Base-by-base conservation (phyloP, 1,140 invertebrate genomes). In the Trachelipus rathkii region DNA sequence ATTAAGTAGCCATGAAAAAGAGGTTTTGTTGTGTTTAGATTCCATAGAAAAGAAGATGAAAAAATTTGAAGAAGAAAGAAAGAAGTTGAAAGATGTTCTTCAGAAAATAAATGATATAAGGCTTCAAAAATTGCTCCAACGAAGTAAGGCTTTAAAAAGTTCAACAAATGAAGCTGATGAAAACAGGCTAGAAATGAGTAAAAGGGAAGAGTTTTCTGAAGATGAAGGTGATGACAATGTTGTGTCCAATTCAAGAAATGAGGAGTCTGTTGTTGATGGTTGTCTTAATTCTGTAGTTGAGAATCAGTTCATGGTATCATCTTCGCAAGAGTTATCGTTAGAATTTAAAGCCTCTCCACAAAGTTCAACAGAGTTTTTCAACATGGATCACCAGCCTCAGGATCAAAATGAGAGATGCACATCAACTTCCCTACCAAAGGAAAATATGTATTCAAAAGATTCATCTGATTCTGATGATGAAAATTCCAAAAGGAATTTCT, bases 1-100 rank as follows among this genome's bases (percentile, higher is more conserved):
- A 44, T 71, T 79, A 10, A 73, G 78, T 44, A 75, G 76, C 5
- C 74, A 79, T 19, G 78, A 79, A 45, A 73, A 45, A 66, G 78
- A 79, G 45, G 66, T 79, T 23, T 15, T 77, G 21, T 53, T 72
- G 3, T 75, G 76, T n/a, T 43, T 73, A 21, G 78, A 79, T 11
- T 68, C n/a, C 24, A 15, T 79, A 8, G 74, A 79, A 33, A 67
- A 71, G 19, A 75, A 79, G 24, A 70, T 76, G 13, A 71, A 74
- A 21, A 67, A 76, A 13, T 33, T 79, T n/a, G 46, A 71, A n/a
- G 23, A 74, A 67, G 78, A 79, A 50, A 76, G 73, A 46, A 73
- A 45, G 13, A 74, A 72, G 4, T 66, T 79, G 72, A 73, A 74
- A 11, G 78, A 79, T 33, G 78, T 76, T 24, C 24, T 79, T 9